Evolutionary conservation across 2,113 vertebrate species (phyloP).

Genomic region (Plectropomus leopardus): DNA sequence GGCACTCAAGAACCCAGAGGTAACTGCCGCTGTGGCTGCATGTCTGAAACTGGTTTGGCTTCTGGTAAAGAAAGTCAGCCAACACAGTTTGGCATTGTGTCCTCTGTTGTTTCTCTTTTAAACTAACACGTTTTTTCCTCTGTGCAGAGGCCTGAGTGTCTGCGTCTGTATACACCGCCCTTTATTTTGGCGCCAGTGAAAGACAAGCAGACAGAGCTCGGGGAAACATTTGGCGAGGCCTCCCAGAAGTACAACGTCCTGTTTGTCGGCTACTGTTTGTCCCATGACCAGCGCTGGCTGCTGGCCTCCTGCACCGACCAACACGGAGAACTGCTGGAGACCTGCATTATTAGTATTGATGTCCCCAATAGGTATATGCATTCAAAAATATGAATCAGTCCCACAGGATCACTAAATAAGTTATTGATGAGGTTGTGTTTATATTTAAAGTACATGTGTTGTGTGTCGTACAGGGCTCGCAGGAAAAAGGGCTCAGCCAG

Average conservation of each 20-base stretch:
- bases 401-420: too few species aligned
- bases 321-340: constrained; percentile 96
- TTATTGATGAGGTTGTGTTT: background rate
- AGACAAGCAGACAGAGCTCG: constrained; percentile 97
- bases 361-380: constrained; percentile 90
- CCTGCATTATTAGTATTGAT: constrained; percentile 96
- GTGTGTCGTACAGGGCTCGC: constrained; percentile 87
- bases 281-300: constrained; percentile 98
- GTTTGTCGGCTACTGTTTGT: constrained; percentile 98
- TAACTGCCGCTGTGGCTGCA: constrained; percentile 41
- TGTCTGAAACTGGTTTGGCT: background rate
- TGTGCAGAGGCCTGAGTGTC: constrained; percentile 92
- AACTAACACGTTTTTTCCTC: constrained; percentile 3
- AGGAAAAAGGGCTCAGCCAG: constrained; percentile 98
- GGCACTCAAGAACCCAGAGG: constrained; percentile 95
- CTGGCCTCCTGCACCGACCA: constrained; percentile 97
- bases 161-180: constrained; percentile 95
- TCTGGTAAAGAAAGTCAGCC: background rate
- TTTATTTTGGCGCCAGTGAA: constrained; percentile 98
- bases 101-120: background rate
- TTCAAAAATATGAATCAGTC: accelerated
- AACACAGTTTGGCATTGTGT: background rate
- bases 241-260: constrained; percentile 98
- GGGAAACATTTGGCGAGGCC: constrained; percentile 97
- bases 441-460: background rate